Base-by-base conservation (phyloP, 2,113 vertebrate species). In the Nerophis ophidion region DNA sequence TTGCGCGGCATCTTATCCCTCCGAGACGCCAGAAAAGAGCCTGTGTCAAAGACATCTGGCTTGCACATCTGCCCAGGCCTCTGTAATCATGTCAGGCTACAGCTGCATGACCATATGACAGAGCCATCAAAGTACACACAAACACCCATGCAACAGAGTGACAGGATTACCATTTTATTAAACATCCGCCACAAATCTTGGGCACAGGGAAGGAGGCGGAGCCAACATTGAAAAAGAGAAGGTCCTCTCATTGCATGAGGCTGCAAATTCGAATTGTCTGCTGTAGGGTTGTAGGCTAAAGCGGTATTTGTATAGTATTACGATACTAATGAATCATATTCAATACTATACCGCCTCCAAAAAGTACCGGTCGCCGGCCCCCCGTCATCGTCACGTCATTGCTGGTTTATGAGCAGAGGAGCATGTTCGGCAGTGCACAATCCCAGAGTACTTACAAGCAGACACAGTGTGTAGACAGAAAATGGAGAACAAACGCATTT, bases 51-150 rank as follows among this genome's bases (percentile, higher is more conserved):
- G 68, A 67, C 83, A 87, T 74, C 73, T 82, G 76, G 75, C 34
- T 59, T 40, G 45, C 72, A 86, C 82, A 83, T 87, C 85, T 87
- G 81, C 71, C 26, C 48, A 53, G 50, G 71, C 75, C 72, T 84
- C 83, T 87, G 80, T 82, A 72, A 76, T 85, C 75, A 58, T 60
- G 57, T 77, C 72, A 74, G 74, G 6, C 36, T 71, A 80, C 85
- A 85, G 83, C 74, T 85, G 80, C 63, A 67, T 3, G 34, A 70
- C 72, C 82, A 82, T 79, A 83, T 74, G 82, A 81, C 40, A 44
- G 52, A 51, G 11, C 49, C 72, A 80, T 84, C 72, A 82, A 77
- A 84, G 76, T 72, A 55, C 45, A 36, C 36, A 50, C 44, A 50
- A 42, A 70, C 61, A 76, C 62, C 26, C 19, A 13, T 16, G 52